These are phyloP conservation scores for Graphium colonna DNA, from an alignment of 2,888 invertebrate genomes.

Conservation along the genomic window DNA sequence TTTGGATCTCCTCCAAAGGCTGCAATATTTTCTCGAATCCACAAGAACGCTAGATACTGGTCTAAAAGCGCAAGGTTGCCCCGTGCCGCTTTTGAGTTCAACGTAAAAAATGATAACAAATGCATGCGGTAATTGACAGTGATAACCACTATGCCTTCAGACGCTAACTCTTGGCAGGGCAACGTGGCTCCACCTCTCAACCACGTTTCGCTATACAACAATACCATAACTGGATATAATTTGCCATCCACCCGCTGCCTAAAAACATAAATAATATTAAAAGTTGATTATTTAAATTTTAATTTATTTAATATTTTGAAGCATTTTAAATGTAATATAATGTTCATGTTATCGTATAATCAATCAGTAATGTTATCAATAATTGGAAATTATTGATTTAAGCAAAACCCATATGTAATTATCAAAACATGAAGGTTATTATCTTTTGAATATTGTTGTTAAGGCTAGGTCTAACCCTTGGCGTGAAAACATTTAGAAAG, in stretches of 20 bases:
- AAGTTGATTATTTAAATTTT: background rate
- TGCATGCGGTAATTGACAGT: constrained; percentile 85
- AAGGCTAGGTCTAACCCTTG: constrained; percentile 76
- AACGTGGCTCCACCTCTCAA: constrained; percentile 69
- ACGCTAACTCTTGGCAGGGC: constrained; percentile 86
- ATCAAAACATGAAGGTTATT: too few species aligned
- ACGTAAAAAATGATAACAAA: constrained; percentile 84
- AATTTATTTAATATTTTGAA: too few species aligned
- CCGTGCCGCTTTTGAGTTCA: constrained; percentile 78
- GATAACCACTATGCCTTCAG: constrained; percentile 85
- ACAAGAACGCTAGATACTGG: constrained; percentile 88
- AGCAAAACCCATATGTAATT: too few species aligned
- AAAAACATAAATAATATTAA: constrained; percentile 35
- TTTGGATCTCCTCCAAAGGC: constrained; percentile 90
- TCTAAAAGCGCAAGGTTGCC: constrained; percentile 94
- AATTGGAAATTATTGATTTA: too few species aligned
- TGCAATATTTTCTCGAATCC: constrained; percentile 88
- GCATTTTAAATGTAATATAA: too few species aligned
- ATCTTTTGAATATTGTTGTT: constrained; percentile 6
- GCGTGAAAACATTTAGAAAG: constrained; percentile 94
- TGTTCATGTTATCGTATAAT: too few species aligned
- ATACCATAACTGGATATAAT: constrained; percentile 83
- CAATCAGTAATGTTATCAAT: too few species aligned
- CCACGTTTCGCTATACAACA: constrained; percentile 84
- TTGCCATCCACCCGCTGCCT: constrained; percentile 75